phyloP scores from a whole-genome alignment of 2,797 vertebrate species.

The Australoheros facetus region DNA sequence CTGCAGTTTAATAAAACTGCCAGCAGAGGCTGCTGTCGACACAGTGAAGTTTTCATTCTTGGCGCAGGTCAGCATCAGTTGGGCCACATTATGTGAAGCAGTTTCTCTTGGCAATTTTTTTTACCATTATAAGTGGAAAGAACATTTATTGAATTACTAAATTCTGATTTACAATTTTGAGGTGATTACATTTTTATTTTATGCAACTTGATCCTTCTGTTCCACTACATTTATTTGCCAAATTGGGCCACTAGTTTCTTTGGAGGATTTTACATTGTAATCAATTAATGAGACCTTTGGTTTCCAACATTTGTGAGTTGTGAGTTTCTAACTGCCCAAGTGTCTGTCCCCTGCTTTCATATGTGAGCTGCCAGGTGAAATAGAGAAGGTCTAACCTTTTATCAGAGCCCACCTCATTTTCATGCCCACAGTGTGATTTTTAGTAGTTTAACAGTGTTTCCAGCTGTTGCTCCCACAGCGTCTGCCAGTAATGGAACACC shows the following conservation, averaged over 20 bases:
- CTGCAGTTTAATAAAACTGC: neutral
- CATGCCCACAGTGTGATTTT: neutral
- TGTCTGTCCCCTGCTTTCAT: neutral
- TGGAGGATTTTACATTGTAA: neutral
- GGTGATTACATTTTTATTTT: neutral
- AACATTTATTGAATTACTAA: neutral
- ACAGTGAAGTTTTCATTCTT: neutral
- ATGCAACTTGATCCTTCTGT: neutral
- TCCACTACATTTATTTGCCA: neutral
- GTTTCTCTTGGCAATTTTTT: neutral
- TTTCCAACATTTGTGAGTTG: neutral
- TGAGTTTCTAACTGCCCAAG: neutral
- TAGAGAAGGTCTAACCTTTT: neutral
- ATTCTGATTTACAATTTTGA: neutral
- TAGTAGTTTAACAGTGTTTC: neutral
- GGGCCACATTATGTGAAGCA: neutral
- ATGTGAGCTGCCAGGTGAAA: neutral
- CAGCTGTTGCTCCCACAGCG: neutral
- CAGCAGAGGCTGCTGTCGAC: conserved; percentile 58
- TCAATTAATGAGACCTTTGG: neutral
- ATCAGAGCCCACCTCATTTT: neutral
- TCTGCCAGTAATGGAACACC: neutral
- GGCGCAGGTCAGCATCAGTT: neutral
- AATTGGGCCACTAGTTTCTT: neutral
- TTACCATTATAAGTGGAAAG: neutral